Conservation (phyloP, 2,888 invertebrate species). For the Geophilus truncorum region DNA sequence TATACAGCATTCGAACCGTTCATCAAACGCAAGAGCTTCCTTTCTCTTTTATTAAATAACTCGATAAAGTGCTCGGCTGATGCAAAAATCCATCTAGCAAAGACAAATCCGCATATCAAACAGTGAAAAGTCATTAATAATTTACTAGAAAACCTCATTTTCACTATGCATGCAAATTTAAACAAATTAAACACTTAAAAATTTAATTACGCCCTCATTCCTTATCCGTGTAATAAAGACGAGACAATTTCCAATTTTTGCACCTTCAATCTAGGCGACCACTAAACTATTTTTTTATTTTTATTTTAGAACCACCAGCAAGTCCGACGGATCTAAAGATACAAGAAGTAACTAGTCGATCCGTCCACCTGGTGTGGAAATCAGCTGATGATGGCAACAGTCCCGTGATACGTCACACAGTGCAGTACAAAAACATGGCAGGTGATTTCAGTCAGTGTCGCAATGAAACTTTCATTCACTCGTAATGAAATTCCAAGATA, state of each 20-base stretch:
- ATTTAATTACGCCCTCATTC: background rate
- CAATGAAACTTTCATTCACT: background rate
- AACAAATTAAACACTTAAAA: background rate
- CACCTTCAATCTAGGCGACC: background rate
- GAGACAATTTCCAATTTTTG: background rate
- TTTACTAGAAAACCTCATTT: background rate
- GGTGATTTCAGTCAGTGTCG: constrained; percentile 10
- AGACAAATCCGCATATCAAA: background rate
- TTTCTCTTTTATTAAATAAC: background rate
- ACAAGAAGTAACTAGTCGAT: constrained; percentile 17
- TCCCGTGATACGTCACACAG: background rate
- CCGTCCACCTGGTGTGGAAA: constrained; percentile 2
- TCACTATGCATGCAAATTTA: background rate
- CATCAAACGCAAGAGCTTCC: background rate
- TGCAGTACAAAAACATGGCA: constrained; percentile 32
- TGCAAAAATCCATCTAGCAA: background rate
- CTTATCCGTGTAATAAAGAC: background rate
- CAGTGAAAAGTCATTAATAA: background rate
- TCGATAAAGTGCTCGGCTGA: background rate
- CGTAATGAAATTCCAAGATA: no score
- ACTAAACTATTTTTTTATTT: background rate
- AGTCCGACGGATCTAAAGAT: constrained; percentile 6
- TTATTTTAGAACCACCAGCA: constrained; percentile 14
- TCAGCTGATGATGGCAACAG: constrained; percentile 23
- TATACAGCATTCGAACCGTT: background rate